Evolutionary conservation across 2,113 vertebrate species (phyloP), one percentile per base, ranked within the genome.

Genomic region (Clarias magur): DNA sequence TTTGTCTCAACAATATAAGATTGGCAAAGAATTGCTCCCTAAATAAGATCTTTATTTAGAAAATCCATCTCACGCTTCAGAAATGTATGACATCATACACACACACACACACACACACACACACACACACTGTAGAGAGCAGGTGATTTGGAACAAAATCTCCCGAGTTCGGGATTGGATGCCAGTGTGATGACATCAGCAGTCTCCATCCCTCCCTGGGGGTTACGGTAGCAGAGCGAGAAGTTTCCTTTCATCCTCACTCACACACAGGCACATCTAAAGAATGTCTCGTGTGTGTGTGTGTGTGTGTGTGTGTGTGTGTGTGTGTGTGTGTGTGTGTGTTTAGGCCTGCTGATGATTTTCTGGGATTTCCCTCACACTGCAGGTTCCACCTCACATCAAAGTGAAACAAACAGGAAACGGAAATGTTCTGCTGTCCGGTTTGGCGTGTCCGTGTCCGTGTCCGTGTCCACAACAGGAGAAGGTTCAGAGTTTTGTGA

Each of bases 291-390:
- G 85, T 80, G 76, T 81, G 59, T 70, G 85, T 65, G 80, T 87
- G 72, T 85, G 87, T 85, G 82, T 84, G 73, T 88, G 86, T 84
- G 81, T 87, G 72, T 75, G 72, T 68, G 70, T 83, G 81, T 63
- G 86, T 83, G 80, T 67, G 62, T 82, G 80, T 75, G 86, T 63
- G 80, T 73, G 68, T 72, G 65, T 27, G 25, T 0, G 23, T 1
- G 6, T 70, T 60, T 59, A 3, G 27, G 27, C 8, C 79, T 59
- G 42, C 79, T 80, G 56, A 13, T 59, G 56, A 80, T 60, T 60
- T 34, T 38, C 5, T 19, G 79, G 79, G 56, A 80, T 60, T 80
- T 80, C 27, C 79, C 27, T 80, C 8, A 34, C 27, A 38, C 27
- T 81, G 17, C 56, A 81, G 30, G 56, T 81, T 81, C 13, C 79